Conservation (phyloP, 2,797 vertebrate species). For the Syncerus caffer region DNA sequence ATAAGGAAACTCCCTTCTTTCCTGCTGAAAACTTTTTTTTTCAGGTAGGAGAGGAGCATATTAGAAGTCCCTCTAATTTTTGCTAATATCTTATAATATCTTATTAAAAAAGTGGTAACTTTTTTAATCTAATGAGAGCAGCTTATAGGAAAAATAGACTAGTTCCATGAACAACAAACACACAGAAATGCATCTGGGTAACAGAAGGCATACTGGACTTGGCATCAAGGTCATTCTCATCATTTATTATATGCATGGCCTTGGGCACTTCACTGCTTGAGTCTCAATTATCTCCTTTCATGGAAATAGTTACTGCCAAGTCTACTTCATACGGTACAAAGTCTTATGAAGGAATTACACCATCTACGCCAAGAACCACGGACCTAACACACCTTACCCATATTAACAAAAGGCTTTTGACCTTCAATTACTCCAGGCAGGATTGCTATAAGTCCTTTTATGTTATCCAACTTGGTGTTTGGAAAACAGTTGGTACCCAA, state of each 20-base stretch:
- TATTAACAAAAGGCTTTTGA: neutral
- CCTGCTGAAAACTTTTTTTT: neutral
- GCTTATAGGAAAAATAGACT: neutral
- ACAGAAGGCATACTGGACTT: neutral
- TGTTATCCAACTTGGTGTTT: neutral
- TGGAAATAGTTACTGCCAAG: neutral
- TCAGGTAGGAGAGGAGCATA: neutral
- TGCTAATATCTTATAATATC: neutral
- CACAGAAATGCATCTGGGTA: neutral
- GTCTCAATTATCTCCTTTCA: neutral
- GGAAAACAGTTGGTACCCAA: neutral
- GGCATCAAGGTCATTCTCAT: neutral
- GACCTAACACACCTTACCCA: neutral
- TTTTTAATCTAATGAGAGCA: neutral
- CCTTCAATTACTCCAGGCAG: neutral
- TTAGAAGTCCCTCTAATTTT: neutral
- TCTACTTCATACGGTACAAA: neutral
- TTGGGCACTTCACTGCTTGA: neutral
- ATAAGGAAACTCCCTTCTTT: neutral
- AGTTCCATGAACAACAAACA: neutral
- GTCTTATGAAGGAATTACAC: neutral
- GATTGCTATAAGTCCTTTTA: neutral
- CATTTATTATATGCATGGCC: neutral
- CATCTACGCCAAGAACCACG: neutral
- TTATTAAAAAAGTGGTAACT: neutral